Percentiles rank a stretch among this genome's conserved stretches.
Evolutionary conservation across 2,797 vertebrate species (phyloP).

Genomic region (Mus minutoides): DNA sequence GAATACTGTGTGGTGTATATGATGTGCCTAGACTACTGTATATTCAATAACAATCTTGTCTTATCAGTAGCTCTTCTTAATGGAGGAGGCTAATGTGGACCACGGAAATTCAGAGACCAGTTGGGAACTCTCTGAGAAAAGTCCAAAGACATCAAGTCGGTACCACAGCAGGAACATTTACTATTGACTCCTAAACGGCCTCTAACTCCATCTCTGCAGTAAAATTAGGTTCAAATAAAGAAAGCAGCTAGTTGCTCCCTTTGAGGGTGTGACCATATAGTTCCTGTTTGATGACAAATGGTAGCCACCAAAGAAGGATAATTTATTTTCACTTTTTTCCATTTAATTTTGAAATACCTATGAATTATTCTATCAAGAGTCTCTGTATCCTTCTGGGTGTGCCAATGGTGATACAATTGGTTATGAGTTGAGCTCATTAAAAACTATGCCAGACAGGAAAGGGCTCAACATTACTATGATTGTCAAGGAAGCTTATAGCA

Average conservation of each 20-base stretch:
- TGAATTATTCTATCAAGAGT: conserved; percentile 44
- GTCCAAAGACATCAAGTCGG: neutral
- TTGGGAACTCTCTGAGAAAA: neutral
- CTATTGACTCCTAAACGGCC: neutral
- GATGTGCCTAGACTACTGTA: neutral
- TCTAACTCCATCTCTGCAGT: conserved; percentile 11
- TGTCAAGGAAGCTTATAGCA: conserved; percentile 15
- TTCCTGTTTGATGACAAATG: conserved; percentile 37
- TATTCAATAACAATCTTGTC: conserved; percentile 4
- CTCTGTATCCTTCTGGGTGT: neutral
- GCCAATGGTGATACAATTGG: conserved; percentile 11
- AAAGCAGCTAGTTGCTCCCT: neutral
- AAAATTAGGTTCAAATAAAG: conserved; percentile 53
- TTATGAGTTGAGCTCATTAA: conserved; percentile 52
- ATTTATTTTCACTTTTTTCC: conserved; percentile 5
- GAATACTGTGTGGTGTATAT: neutral
- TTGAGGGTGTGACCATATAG: neutral
- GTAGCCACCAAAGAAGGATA: neutral
- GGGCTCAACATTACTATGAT: conserved; percentile 26
- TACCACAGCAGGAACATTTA: neutral
- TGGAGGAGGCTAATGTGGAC: neutral
- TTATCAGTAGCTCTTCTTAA: neutral
- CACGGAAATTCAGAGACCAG: neutral
- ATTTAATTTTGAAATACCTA: conserved; percentile 53
- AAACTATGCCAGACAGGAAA: conserved; percentile 20